Evolutionary conservation across 2,797 vertebrate genomes (phyloP), one percentile per base, ranked within the genome.

Genomic region (Psittacula derbiana): DNA sequence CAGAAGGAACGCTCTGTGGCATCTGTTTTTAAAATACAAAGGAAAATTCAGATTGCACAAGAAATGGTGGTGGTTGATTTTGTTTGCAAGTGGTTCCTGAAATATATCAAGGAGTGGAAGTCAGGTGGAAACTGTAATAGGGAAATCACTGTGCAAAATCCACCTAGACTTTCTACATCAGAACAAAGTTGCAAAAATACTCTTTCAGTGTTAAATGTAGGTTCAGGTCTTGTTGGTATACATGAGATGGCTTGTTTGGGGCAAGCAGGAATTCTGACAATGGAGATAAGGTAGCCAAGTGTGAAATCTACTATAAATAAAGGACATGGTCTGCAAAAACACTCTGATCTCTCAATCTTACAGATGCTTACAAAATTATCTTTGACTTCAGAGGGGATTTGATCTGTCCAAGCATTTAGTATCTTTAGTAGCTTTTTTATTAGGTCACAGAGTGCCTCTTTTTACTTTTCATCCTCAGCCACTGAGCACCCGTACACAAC

Each of bases 251-350:
- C 24, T 86, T 82, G 38, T 73, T 80, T 79, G 27, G 50, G 57
- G 40, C 50, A 89, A 80, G 57, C 30, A 93, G 73, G 50, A 96
- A 65, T 92, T 86, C 57, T 92, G 61, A 72, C 80, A 88, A 40
- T 58, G 75, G 64, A 83, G 69, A 79, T 80, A 91, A 91, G 36
- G 65, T 87, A 89, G 38, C 71, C 86, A 88, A 71, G 41, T 61
- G 71, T 91, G 81, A 94, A 89, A 91, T 80, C 67, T 52, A 16
- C 71, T 53, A 40, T 61, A 91, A 89, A 74, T 75, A 89, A 93
- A 87, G 47, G 40, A 76, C 82, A 11, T 20, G 40, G 55, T 86
- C 86, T 90, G 80, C 66, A 91, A 92, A 88, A 88, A 49, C 50
- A 44, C 10, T 40, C 8, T 75, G 58, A 8, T 71, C 47, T 52